Conservation (phyloP, 2,888 invertebrate genomes). For the Ferdinandea cuprea region DNA sequence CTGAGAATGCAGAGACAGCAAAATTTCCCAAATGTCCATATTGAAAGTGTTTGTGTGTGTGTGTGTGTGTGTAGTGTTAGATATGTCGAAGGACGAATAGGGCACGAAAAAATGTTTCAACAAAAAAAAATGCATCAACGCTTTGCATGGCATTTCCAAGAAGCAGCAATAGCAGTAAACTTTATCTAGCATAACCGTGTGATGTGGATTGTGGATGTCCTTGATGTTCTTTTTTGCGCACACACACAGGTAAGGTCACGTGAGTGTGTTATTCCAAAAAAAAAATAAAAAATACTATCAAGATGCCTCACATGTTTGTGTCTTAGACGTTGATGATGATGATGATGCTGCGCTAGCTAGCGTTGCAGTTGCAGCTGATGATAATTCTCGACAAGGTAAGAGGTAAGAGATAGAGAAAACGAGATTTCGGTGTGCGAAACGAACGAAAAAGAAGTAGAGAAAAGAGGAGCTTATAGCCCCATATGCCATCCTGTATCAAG, state of each 20-base stretch:
- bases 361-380: conserved; percentile 61
- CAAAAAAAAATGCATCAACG: conserved; percentile 49
- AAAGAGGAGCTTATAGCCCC: conserved; percentile 24
- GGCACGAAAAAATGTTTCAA: conserved; percentile 27
- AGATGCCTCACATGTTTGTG: conserved; percentile 68
- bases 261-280: neutral
- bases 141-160: conserved; percentile 59
- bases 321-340: conserved; percentile 66
- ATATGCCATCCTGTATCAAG: conserved; percentile 54
- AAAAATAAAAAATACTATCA: conserved; percentile 42
- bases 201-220: conserved; percentile 37
- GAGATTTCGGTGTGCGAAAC: neutral
- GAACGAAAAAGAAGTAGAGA: neutral
- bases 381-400: conserved; percentile 32
- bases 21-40: conserved; percentile 65
- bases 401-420: conserved; percentile 5
- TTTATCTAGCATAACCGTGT: conserved; percentile 49
- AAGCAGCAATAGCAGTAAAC: conserved; percentile 16
- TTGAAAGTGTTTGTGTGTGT: neutral
- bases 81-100: conserved; percentile 47
- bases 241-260: conserved; percentile 37
- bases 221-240: conserved; percentile 60
- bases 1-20: conserved; percentile 47
- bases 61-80: no score
- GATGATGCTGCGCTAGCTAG: conserved; percentile 33